Conservation (phyloP, 2,797 vertebrate genomes). For the Coregonus sp. region DNA sequence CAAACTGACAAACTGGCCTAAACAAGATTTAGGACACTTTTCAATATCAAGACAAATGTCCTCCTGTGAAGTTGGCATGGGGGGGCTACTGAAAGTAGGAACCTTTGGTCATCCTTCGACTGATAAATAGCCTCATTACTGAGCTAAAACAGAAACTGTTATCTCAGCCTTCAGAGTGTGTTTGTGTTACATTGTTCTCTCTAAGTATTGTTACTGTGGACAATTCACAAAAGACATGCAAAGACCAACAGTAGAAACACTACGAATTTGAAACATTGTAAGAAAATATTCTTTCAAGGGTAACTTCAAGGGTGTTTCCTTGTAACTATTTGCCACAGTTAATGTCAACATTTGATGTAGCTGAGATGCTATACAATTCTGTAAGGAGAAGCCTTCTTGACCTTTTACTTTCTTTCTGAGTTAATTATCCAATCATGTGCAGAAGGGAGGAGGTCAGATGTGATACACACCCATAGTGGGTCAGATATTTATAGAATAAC, state of each 20-base stretch:
- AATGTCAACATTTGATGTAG: not conserved
- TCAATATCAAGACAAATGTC: too few species aligned
- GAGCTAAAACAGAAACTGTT: conserved; percentile 23
- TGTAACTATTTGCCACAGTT: not conserved
- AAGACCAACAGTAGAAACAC: not conserved
- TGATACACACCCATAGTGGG: not conserved
- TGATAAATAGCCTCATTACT: conserved; percentile 24
- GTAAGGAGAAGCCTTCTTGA: not conserved
- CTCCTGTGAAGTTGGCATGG: too few species aligned
- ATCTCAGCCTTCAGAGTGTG: conserved; percentile 39
- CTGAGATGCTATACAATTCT: not conserved
- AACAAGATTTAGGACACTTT: too few species aligned
- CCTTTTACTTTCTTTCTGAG: not conserved
- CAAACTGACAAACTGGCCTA: not conserved
- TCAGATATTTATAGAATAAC: conserved; percentile 5
- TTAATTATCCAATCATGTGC: not conserved
- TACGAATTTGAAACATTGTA: not conserved
- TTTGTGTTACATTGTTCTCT: conserved; percentile 14
- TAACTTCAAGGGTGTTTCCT: not conserved
- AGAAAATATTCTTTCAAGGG: not conserved
- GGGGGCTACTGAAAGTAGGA: not conserved
- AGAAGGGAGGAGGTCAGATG: not conserved
- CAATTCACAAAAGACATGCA: conserved; percentile 31
- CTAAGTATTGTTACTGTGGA: conserved; percentile 35
- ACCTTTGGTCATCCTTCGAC: conserved; percentile 42